A percentile compares a stretch with the other conserved stretches of the same genome.
phyloP scores from a whole-genome alignment of 2,797 vertebrate genomes.

The Clamator glandarius region DNA sequence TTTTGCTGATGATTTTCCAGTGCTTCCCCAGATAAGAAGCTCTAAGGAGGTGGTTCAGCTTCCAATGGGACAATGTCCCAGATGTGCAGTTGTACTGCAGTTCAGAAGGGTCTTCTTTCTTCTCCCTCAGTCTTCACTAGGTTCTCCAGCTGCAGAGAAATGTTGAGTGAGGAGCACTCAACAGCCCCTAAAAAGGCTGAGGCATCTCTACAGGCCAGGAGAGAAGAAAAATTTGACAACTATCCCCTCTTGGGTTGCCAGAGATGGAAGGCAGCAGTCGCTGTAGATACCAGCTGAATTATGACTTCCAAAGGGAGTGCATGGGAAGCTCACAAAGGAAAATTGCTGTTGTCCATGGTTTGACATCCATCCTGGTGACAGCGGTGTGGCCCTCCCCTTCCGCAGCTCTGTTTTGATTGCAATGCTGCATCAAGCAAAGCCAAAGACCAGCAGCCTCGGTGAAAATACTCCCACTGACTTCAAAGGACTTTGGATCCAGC shows the following conservation, averaged over 20 bases:
- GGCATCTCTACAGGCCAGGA: not conserved
- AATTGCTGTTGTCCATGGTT: not conserved
- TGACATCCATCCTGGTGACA: not conserved
- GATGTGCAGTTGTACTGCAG: not conserved
- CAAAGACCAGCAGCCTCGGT: not conserved
- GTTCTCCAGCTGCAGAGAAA: not conserved
- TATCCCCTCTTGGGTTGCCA: not conserved
- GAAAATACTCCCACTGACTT: not conserved
- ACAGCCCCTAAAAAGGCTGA: not conserved
- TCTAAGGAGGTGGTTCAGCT: not conserved
- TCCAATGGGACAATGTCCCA: not conserved
- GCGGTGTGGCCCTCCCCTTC: not conserved
- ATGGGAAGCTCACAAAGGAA: not conserved
- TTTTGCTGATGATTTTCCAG: not conserved
- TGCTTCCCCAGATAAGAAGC: not conserved
- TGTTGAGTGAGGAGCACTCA: not conserved
- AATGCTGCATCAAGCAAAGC: constrained; percentile 1
- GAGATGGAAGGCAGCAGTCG: not conserved
- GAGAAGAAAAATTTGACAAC: not conserved
- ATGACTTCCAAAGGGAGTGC: constrained; percentile 2
- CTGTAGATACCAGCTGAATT: not conserved
- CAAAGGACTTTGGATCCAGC: not conserved
- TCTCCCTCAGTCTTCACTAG: not conserved
- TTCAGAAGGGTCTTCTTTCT: not conserved
- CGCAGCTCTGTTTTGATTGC: not conserved